phyloP scores from a whole-genome alignment of 2,888 invertebrate species.

The Caenorhabditis sp. region DNA sequence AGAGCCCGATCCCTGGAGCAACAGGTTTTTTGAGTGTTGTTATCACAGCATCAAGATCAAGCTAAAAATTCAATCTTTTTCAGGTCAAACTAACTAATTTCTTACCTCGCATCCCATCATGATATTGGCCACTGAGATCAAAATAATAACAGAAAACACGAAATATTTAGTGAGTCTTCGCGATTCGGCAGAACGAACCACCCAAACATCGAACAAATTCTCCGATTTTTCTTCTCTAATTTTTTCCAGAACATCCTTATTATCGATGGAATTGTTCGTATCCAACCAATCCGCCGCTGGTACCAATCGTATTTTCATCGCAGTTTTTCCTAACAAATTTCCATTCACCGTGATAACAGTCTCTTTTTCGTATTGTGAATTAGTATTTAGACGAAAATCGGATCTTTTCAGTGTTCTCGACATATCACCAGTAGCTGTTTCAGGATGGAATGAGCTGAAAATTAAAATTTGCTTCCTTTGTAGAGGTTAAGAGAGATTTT shows the following conservation, averaged over 20 bases:
- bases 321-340: constrained; percentile 57
- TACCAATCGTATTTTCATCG: constrained; percentile 43
- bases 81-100: not conserved
- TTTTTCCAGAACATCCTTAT: not conserved
- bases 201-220: constrained; percentile 52
- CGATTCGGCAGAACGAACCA: constrained; percentile 42
- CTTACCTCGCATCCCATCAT: constrained; percentile 70
- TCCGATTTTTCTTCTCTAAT: not conserved
- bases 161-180: constrained; percentile 59
- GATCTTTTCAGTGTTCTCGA: constrained; percentile 3
- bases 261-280: not conserved
- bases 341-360: constrained; percentile 50
- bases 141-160: constrained; percentile 60
- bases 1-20: constrained; percentile 74
- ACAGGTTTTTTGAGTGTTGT: constrained; percentile 73
- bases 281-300: constrained; percentile 19
- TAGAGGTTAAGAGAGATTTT: not conserved
- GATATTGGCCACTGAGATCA: constrained; percentile 68
- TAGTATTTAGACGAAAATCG: constrained; percentile 8
- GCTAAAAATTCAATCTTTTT: constrained; percentile 41
- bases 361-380: constrained; percentile 27
- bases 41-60: constrained; percentile 64
- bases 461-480: not conserved
- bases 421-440: constrained; percentile 25
- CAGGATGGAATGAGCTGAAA: constrained; percentile 35